Percentiles rank a stretch among this genome's conserved stretches.
These are phyloP conservation scores for Ammodramus savannarum DNA, from an alignment of 2,113 vertebrate genomes.

Conservation along the genomic window DNA sequence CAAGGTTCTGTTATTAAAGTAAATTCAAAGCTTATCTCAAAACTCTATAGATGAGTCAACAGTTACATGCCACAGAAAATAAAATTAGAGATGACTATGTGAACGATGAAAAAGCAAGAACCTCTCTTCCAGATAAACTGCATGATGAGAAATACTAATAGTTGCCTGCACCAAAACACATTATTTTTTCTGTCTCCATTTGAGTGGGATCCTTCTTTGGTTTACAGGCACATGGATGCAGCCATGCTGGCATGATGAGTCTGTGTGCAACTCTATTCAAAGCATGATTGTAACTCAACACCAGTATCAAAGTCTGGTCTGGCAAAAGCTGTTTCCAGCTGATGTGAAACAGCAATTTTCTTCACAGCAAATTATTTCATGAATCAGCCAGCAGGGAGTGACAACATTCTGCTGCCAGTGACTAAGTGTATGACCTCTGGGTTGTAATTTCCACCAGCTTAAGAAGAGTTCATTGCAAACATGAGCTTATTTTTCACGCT, in stretches of 20 bases:
- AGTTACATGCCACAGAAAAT: not conserved
- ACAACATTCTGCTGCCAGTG: slow-evolving; percentile 23
- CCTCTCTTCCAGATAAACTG: not conserved
- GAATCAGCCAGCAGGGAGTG: slow-evolving; percentile 41
- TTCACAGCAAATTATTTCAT: slow-evolving; percentile 35
- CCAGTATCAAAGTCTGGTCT: not conserved
- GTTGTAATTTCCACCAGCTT: slow-evolving; percentile 23
- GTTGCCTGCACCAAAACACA: not conserved
- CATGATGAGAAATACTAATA: not conserved
- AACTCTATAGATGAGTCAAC: not conserved
- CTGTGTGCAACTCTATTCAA: not conserved
- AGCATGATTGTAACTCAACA: not conserved
- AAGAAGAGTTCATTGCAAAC: not conserved
- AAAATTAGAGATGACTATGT: not conserved
- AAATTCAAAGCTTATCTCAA: not conserved
- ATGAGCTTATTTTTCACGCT: not conserved
- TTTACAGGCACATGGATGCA: not conserved
- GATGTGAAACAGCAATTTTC: slow-evolving; percentile 1
- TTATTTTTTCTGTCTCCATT: not conserved
- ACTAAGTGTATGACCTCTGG: not conserved
- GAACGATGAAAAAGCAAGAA: not conserved
- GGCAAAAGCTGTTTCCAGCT: not conserved
- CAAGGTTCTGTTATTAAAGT: not conserved
- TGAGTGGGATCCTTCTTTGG: not conserved
- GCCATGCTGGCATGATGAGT: not conserved